Base-by-base conservation (phyloP, 2,888 invertebrate species). In the Cheilosia vernalis region DNA sequence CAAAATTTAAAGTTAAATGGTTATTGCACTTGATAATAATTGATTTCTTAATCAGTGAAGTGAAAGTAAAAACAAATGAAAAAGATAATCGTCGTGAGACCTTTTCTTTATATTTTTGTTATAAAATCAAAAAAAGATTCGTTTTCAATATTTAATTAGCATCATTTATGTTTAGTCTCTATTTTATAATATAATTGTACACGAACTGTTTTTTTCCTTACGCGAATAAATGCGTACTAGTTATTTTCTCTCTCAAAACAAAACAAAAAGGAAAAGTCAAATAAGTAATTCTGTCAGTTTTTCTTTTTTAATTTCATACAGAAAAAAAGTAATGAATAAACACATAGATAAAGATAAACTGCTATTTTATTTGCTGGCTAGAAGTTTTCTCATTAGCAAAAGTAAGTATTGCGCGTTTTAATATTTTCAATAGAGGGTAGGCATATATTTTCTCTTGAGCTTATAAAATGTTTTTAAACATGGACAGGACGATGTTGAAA, bases 241-340 rank as follows among this genome's bases (percentile, higher is more conserved):
- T 51, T 55, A 63, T 33, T 70, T 63, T 51, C 51, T 24, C 24
- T 51, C 51, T 51, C 24, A 10, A 24, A 51, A 51, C 10, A 24
- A 17, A 47, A 47, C 5, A 47, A 17, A 9, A 47, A 63, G 55
- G 37, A 21, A 63, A 73, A 74, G 47, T 56, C 24, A 78, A 70
- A 70, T 56, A 64, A 58, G 60, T 60, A 47, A 60, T 77, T 82
- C 53, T 70, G 64, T 81, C 70, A 66, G 80, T 70, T 77, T 82
- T 79, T 69, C 66, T 79, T 82, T 82, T 82, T 77, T 82, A 77
- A 82, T 82, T 82, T 82, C 77, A 77, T 82, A 82, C 82, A 77
- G 53, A 77, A 76, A 76, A 56, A 73, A 60, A 66, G 27, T 58
- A 37, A 66, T 49, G 60, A 77, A 82, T 82, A 78, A 82, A 82